phyloP scores from a whole-genome alignment of 2,797 vertebrate species.

The Paedocypris micromegethes region DNA sequence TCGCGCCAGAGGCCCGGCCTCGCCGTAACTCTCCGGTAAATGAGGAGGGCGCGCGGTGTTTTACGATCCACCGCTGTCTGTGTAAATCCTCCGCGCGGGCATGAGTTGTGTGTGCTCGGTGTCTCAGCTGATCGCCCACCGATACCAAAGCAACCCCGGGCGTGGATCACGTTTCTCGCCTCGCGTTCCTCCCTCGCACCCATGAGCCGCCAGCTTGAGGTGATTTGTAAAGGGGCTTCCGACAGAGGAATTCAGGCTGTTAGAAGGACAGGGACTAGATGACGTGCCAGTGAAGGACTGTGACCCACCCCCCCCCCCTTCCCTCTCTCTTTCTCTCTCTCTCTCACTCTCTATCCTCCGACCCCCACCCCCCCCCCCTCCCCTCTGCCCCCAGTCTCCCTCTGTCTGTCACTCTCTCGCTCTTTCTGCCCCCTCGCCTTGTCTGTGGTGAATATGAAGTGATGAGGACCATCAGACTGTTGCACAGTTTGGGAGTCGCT shows the following conservation, averaged over 20 bases:
- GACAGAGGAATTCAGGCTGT: slow-evolving; percentile 49
- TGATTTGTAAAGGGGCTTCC: slow-evolving; percentile 80
- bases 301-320: too few relatives aligned
- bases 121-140: slow-evolving; percentile 51
- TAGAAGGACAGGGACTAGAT: slow-evolving; percentile 36
- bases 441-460: too few relatives aligned
- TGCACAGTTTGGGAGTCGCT: slow-evolving; percentile 4
- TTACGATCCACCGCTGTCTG: background rate
- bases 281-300: too few relatives aligned
- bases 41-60: slow-evolving; percentile 2
- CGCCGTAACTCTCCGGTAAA: slow-evolving; percentile 7
- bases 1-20: too few relatives aligned
- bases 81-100: slow-evolving; percentile 32
- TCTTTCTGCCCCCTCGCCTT: too few relatives aligned
- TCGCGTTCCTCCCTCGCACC: slow-evolving; percentile 53
- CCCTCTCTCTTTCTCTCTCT: too few relatives aligned
- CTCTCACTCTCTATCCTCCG: too few relatives aligned
- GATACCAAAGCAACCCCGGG: slow-evolving; percentile 71
- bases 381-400: too few relatives aligned
- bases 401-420: too few relatives aligned
- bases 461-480: slow-evolving; percentile 2
- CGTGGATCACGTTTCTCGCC: slow-evolving; percentile 80
- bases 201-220: slow-evolving; percentile 58
- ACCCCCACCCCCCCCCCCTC: too few relatives aligned
- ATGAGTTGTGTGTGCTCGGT: slow-evolving; percentile 21